Conservation (phyloP, 2,113 vertebrate species). For the Pelodiscus sinensis region DNA sequence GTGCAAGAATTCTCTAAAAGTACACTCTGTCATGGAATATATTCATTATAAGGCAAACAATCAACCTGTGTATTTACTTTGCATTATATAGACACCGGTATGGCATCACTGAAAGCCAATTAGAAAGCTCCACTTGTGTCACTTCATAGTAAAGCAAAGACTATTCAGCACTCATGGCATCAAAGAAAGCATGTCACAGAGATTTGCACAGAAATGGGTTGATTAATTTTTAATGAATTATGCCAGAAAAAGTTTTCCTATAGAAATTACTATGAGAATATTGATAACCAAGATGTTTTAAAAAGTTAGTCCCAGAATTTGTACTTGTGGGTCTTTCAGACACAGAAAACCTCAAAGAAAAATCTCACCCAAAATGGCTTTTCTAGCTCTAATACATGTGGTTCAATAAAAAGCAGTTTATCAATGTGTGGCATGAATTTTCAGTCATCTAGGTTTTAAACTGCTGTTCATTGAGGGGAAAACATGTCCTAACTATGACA, state of each 20-base stretch:
- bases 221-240: conserved; percentile 80
- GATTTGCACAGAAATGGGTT: conserved; percentile 78
- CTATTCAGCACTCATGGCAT: conserved; percentile 72
- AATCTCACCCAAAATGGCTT: conserved; percentile 28
- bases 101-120: conserved; percentile 78
- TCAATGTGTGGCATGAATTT: neutral
- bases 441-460: conserved; percentile 40
- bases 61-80: conserved; percentile 53
- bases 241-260: conserved; percentile 66
- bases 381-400: conserved; percentile 33
- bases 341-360: conserved; percentile 24
- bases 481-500: neutral
- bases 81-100: conserved; percentile 18
- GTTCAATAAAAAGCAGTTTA: conserved; percentile 48
- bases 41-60: conserved; percentile 60
- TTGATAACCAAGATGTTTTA: conserved; percentile 46
- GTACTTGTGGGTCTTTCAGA: conserved; percentile 34
- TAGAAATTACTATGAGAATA: conserved; percentile 66
- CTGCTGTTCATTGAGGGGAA: conserved; percentile 39
- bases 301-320: conserved; percentile 47
- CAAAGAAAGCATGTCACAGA: conserved; percentile 75
- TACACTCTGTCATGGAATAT: conserved; percentile 46
- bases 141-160: conserved; percentile 76
- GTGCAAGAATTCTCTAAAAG: conserved; percentile 54
- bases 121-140: conserved; percentile 76